Conservation (phyloP, 2,888 invertebrate species). For the Rhagonycha fulva region DNA sequence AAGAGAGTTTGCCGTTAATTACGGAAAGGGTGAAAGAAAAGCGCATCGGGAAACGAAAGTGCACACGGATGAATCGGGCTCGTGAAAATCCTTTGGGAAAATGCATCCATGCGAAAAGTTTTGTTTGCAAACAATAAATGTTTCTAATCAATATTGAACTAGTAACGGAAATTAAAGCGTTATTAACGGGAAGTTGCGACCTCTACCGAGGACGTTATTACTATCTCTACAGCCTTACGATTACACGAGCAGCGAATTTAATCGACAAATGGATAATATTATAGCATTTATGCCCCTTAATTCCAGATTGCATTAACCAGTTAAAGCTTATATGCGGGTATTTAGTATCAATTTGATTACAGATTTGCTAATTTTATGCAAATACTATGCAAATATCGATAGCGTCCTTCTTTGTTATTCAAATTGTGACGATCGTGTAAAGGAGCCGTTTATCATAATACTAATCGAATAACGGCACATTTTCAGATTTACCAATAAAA, state of each 20-base stretch:
- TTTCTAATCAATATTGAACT: conserved; percentile 29
- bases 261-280: conserved; percentile 27
- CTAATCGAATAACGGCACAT: background rate
- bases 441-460: background rate
- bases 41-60: conserved; percentile 4
- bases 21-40: background rate
- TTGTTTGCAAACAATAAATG: conserved; percentile 30
- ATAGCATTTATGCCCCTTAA: conserved; percentile 21
- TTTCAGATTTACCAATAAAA: background rate
- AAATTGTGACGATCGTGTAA: background rate
- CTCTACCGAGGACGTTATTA: conserved; percentile 28
- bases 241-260: conserved; percentile 23
- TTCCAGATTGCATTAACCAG: conserved; percentile 23
- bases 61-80: conserved; percentile 7
- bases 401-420: background rate
- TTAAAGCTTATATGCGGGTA: conserved; percentile 21
- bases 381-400: background rate
- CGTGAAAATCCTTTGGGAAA: conserved; percentile 20
- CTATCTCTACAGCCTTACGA: conserved; percentile 23
- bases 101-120: conserved; percentile 18
- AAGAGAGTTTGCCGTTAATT: conserved; percentile 3
- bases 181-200: conserved; percentile 32
- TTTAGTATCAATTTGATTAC: conserved; percentile 14
- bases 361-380: conserved; percentile 8
- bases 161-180: conserved; percentile 31